Base-by-base conservation (phyloP, 2,113 vertebrate genomes). In the Menura novaehollandiae region DNA sequence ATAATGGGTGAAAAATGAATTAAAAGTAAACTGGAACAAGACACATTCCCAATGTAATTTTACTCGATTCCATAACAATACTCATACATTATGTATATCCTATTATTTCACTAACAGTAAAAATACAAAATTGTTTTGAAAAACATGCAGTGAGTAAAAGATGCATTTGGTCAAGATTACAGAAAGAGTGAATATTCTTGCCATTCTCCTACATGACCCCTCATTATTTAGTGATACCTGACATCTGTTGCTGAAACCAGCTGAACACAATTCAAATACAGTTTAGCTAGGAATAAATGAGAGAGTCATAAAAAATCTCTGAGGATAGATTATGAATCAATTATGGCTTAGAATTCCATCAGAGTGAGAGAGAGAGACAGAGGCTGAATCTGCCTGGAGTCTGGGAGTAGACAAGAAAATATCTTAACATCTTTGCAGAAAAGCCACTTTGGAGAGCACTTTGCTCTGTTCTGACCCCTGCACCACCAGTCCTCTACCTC, bases 21-120 rank as follows among this genome's bases (percentile, higher is more conserved):
- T 76, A 82, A 83, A 91, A 90, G 33, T 79, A 96, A 95, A 94
- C 52, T 37, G 89, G 75, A 94, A 47, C 72, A 66, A 64, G n/a
- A 64, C 47, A 23, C 1, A 2, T 56, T 90, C 62, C 44, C 10
- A 81, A 74, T 67, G 78, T 3, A 83, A 81, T 39, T 55, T 15
- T 49, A 86, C 32, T 72, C 22, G 41, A 44, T 67, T 91, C 30
- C 64, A 88, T 24, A 83, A n/a, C 32, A 88, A 66, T 58, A 69
- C 13, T 75, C 20, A 49, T 23, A 52, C 2, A 4, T 47, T 86
- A 84, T 17, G n/a, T 76, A 33, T 30, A 77, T 24, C 23, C 17
- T 44, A 84, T 9, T 56, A 82, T 51, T 83, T 88, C 51, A 43
- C 12, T 47, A 69, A 53, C 2, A 94, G 12, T 13, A 88, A 91